Percentiles rank a stretch among this genome's conserved stretches.
phyloP scores from a whole-genome alignment of 2,888 invertebrate species.

The Ischnura elegans region DNA sequence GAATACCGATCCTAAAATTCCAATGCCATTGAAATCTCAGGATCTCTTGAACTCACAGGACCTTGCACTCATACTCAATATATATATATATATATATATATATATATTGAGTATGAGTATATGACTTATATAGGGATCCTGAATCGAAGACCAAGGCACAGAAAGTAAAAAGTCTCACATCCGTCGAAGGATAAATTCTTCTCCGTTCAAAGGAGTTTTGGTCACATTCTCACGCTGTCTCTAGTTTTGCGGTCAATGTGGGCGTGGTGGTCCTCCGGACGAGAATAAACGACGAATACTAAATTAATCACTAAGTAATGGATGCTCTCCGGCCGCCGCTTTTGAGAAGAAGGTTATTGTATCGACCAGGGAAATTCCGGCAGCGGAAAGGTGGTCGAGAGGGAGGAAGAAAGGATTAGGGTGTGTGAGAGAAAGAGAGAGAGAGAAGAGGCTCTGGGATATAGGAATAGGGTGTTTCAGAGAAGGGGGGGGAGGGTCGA shows the following conservation, averaged over 20 bases:
- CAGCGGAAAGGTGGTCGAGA: background rate
- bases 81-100: too few relatives aligned
- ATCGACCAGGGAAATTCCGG: conserved; percentile 23
- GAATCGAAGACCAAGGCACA: too few relatives aligned
- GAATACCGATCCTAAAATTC: too few relatives aligned
- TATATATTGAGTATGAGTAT: too few relatives aligned
- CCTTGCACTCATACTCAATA: too few relatives aligned
- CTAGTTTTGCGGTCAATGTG: background rate
- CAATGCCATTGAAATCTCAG: too few relatives aligned
- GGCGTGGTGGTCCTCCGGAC: background rate
- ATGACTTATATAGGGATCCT: too few relatives aligned
- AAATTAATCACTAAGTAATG: conserved; percentile 30
- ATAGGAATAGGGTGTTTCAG: conserved; percentile 11
- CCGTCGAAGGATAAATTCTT: background rate
- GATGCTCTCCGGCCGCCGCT: background rate
- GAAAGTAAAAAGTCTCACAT: too few relatives aligned
- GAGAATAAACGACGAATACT: conserved; percentile 6
- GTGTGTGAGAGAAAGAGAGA: background rate
- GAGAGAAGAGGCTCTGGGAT: background rate
- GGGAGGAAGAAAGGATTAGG: background rate
- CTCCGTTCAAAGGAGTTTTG: too few relatives aligned
- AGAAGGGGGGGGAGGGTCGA: background rate
- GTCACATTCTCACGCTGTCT: background rate
- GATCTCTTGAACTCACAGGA: too few relatives aligned
- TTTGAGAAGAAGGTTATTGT: conserved; percentile 16